Percentiles rank a stretch among this genome's conserved stretches.
Conservation (phyloP, 2,113 vertebrate genomes). For the Rhinoderma darwinii region DNA sequence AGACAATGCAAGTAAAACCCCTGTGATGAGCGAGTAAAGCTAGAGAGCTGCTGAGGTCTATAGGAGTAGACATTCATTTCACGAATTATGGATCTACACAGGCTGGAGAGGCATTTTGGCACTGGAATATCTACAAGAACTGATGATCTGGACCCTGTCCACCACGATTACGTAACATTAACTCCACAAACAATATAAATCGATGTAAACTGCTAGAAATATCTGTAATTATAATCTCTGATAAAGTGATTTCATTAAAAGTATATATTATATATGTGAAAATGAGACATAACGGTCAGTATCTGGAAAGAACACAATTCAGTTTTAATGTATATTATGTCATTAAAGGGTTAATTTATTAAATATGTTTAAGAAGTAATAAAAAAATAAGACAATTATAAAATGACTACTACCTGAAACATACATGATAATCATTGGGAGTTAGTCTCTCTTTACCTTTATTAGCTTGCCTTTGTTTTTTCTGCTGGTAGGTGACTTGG, state of each 20-base stretch:
- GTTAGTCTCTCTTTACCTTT: conserved; percentile 89
- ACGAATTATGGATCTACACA: neutral
- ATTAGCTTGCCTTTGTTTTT: conserved; percentile 72
- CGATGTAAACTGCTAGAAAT: neutral
- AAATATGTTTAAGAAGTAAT: no score
- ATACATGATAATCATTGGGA: no score
- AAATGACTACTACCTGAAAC: neutral
- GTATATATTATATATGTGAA: no score
- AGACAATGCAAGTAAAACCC: no score
- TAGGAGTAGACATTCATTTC: neutral
- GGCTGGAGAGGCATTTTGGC: neutral
- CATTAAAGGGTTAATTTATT: no score
- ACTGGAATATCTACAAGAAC: neutral
- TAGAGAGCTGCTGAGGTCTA: neutral
- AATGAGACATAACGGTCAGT: neutral
- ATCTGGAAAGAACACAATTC: neutral
- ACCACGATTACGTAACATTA: neutral
- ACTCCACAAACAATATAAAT: neutral
- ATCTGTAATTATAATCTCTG: neutral
- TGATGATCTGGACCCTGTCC: neutral
- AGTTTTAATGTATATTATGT: neutral
- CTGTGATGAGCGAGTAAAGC: no score
- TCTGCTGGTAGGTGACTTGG: conserved; percentile 71
- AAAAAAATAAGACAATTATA: no score
- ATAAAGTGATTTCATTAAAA: no score